Base-by-base conservation (phyloP, 2,113 vertebrate species). In the Colius striatus region DNA sequence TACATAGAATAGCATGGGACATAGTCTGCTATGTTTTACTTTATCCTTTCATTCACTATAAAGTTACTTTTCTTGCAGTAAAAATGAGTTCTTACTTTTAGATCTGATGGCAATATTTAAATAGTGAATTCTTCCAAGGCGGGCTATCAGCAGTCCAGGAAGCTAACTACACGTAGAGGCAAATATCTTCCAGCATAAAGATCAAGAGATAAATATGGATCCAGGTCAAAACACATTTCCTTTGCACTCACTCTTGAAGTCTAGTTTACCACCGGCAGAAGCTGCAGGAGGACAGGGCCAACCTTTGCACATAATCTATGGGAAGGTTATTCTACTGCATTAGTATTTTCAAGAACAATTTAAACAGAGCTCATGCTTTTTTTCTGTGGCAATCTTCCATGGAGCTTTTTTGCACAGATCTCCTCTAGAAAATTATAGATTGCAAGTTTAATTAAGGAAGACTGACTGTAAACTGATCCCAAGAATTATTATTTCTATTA, bases 371-470 rank as follows among this genome's bases (percentile, higher is more conserved):
- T 27, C 32, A 6, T 74, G 57, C 26, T 41, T 89, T 89, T 90
- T 55, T 61, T 92, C 21, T 84, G 60, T 83, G 45, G 45, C 61
- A 94, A 70, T 32, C 6, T 95, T 90, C 91, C 91, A 74, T 61
- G 48, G 62, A 76, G 72, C 21, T 92, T 82, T 94, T 95, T 92
- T 45, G 57, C 61, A 41, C 79, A 60, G 50, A 54, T 91, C 78
- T 94, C 62, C 79, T 94, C 51, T 78, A 87, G 87, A 96, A 96
- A 86, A 94, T 50, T 82, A 79, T 25, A 84, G 89, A 90, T 84
- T 86, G 36, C 54, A 79, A 78, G 50, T 84, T 93, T 96, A 95
- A 87, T 87, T 80, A 75, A 88, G 88, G 91, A 95, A 91, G 81
- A 88, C 81, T 92, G 75, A 27, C 61, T 95, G 50, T 91, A 96